Base-by-base conservation (phyloP, 2,888 invertebrate genomes). In the Athrips mouffetella region DNA sequence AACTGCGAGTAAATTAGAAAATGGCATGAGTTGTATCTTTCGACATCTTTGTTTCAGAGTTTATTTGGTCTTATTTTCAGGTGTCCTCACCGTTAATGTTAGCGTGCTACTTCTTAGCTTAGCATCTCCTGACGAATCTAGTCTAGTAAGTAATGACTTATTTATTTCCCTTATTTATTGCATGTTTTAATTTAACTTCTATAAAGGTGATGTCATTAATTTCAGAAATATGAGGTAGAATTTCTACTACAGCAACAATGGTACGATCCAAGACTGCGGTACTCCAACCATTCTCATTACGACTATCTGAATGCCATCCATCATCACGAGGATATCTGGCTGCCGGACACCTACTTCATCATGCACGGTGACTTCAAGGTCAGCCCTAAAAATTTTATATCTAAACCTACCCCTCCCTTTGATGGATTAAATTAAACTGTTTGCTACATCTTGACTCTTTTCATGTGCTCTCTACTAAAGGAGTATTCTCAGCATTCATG, bases 181-280 rank as follows among this genome's bases (percentile, higher is more conserved):
- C n/a, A n/a, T n/a, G n/a, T n/a, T n/a, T n/a, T n/a, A n/a, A n/a
- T n/a, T n/a, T n/a, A n/a, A n/a, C n/a, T n/a, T n/a, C n/a, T n/a
- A n/a, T n/a, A n/a, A n/a, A n/a, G n/a, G n/a, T n/a, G n/a, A n/a
- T 55, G 27, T 54, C 41, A 50, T 58, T 48, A 39, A 40, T 89
- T 89, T 10, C 90, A 97, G 96, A 97, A 97, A 94, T 97, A 97
- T 90, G 97, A 97, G 89, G 96, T 97, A 74, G 97, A 97, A 84
- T 97, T 97, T 83, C 90, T 97, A 61, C 91, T 97, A 67, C 96
- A 97, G 80, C 96, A 97, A 82, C 95, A 96, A 89, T 97, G 97
- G 97, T 93, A 92, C 84, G 97, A 97, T 81, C 96, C 96, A 35
- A 92, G 97, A 58, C 89, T 97, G 65, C 92, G 93, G 63, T 96